A percentile compares a stretch with the other conserved stretches of the same genome.
Evolutionary conservation across 1,140 invertebrate genomes (phyloP).

Genomic region (Aphidius ervi): DNA sequence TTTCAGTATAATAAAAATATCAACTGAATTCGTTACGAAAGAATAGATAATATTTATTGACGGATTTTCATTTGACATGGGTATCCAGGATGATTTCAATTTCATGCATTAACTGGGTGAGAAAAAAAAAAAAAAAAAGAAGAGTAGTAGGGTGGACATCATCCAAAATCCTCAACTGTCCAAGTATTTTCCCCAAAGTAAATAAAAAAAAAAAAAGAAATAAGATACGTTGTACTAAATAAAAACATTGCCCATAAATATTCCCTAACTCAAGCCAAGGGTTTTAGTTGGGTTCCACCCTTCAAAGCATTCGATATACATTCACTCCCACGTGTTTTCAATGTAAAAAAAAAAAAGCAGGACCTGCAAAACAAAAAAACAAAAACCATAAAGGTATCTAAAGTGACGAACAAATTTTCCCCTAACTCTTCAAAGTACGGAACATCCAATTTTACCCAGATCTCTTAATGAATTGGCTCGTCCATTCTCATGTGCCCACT

Average conservation of each 20-base stretch:
- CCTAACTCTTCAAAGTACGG: constrained; percentile 1
- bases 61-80: constrained; percentile 8
- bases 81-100: constrained; percentile 16
- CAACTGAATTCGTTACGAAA: no score
- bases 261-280: constrained; percentile 16
- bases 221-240: constrained; percentile 28
- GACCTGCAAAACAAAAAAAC: not conserved
- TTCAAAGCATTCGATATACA: constrained; percentile 10
- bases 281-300: constrained; percentile 2
- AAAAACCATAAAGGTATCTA: constrained; percentile 1
- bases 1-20: no score
- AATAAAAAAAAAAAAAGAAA: not conserved
- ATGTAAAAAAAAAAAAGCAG: not conserved
- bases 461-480: constrained; percentile 10
- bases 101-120: no score
- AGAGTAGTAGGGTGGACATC: constrained; percentile 13
- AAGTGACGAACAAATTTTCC: constrained; percentile 5
- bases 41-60: no score
- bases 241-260: constrained; percentile 34
- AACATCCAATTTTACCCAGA: constrained; percentile 2
- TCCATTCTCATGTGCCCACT: not conserved
- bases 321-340: constrained; percentile 16
- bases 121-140: not conserved
- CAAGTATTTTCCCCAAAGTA: no score
- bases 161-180: constrained; percentile 11